Conservation (phyloP, 2,797 vertebrate genomes). For the Onychomys arenicola region DNA sequence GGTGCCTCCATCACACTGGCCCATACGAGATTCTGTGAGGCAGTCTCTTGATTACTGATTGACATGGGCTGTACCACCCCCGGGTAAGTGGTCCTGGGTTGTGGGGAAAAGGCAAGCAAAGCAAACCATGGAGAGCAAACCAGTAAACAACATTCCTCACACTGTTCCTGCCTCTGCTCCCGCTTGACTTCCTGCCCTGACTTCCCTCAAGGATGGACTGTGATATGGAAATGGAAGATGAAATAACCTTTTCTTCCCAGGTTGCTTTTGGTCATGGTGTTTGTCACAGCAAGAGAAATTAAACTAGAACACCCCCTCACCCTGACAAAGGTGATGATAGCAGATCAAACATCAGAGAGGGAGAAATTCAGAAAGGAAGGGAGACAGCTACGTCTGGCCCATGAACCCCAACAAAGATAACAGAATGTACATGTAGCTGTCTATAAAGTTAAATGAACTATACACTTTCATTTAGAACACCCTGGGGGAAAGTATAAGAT, state of each 20-base stretch:
- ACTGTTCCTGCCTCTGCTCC: background rate
- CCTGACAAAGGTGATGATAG: background rate
- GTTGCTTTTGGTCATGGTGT: background rate
- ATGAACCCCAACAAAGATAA: background rate
- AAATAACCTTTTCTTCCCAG: background rate
- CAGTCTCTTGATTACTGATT: background rate
- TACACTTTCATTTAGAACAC: slow-evolving; percentile 13
- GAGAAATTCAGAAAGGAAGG: slow-evolving; percentile 9
- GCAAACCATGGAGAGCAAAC: background rate
- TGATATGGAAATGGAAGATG: background rate
- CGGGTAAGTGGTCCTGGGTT: background rate
- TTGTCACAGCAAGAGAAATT: background rate
- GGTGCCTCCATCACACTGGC: background rate
- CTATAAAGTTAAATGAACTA: slow-evolving; percentile 10
- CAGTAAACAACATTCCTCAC: background rate
- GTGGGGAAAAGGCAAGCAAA: background rate
- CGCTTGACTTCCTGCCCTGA: background rate
- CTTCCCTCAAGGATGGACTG: too few relatives aligned
- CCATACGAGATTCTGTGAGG: background rate
- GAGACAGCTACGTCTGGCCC: background rate
- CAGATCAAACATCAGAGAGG: slow-evolving; percentile 1
- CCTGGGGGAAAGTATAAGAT: background rate
- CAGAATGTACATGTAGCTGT: background rate
- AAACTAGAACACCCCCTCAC: background rate
- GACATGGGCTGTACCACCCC: background rate